Base-by-base conservation (phyloP, 2,113 vertebrate species). In the Ifrita kowaldi region DNA sequence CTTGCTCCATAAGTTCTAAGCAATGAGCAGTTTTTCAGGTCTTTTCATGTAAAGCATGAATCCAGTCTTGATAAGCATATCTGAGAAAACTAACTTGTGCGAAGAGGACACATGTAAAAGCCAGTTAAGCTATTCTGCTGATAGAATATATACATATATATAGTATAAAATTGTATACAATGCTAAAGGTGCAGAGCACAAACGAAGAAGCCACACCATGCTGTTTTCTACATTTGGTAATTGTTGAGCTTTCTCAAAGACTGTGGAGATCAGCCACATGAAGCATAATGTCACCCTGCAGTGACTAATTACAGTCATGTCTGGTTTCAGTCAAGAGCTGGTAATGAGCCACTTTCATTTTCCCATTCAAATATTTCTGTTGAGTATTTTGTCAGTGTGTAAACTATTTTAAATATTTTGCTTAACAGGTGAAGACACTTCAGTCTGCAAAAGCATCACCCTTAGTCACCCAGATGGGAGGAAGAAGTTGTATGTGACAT, bases 281-380 rank as follows among this genome's bases (percentile, higher is more conserved):
- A 84, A 67, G 10, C 2, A 2, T 74, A 59, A 46, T 81, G 73
- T 78, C 68, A 78, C 35, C 64, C 18, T 89, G 50, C 14, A 67
- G 50, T 42, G 64, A 70, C 77, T 91, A 81, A 67, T 92, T 91
- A 53, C 0, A 1, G 46, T 89, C 42, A 70, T 63, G 42, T 67
- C 80, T 96, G 63, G 47, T 84, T 63, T 89, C 52, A 87, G 26
- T 74, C 46, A 74, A 75, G 91, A 93, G 39, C 22, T 6, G 14
- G 42, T 91, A 86, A 77, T 27, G 41, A 92, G 23, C 55, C 33
- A 78, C 42, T 89, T 84, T 27, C 26, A 39, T 84, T 95, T 94
- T 84, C 47, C 47, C 27, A 41, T 87, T 87, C 50, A 87, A 22
- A 67, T 89, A 52, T 91, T 95, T 94, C 64, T 81, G 46, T 50